These are phyloP conservation scores for Torymus auratus DNA, from an alignment of 2,888 invertebrate genomes.

Conservation along the genomic window DNA sequence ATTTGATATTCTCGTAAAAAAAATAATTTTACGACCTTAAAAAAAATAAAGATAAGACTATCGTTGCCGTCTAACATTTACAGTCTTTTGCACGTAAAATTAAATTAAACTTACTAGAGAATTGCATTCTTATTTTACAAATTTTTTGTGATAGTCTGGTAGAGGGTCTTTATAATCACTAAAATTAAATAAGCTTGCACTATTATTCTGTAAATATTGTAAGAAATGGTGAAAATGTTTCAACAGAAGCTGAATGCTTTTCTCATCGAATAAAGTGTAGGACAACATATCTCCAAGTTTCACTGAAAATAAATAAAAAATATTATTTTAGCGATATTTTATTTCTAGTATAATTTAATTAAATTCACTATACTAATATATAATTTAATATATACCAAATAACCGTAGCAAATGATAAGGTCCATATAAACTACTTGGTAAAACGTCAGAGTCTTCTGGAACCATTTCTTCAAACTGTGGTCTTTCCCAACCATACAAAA, in stretches of 20 bases:
- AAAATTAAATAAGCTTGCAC: conserved; percentile 87
- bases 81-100: conserved; percentile 30
- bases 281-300: conserved; percentile 93
- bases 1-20: conserved; percentile 10
- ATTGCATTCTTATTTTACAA: conserved; percentile 58
- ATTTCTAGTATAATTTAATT: not conserved
- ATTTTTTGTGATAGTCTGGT: conserved; percentile 91
- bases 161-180: conserved; percentile 92
- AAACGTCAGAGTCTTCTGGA: conserved; percentile 86
- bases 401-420: conserved; percentile 92
- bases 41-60: conserved; percentile 23
- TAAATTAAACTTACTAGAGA: conserved; percentile 20
- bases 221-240: conserved; percentile 93
- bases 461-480: conserved; percentile 92
- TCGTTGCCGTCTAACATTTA: conserved; percentile 5
- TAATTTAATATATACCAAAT: conserved; percentile 79
- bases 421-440: conserved; percentile 91
- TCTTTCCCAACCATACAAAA: conserved; percentile 95
- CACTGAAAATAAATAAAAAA: conserved; percentile 71
- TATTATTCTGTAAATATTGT: conserved; percentile 90
- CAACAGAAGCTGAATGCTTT: conserved; percentile 89
- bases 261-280: conserved; percentile 92
- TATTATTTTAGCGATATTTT: conserved; percentile 24
- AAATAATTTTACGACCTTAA: conserved; percentile 11
- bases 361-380: no score